Percentiles rank a stretch among this genome's conserved stretches.
Conservation (phyloP, 2,797 vertebrate genomes). For the Xiphorhynchus erythropygius region DNA sequence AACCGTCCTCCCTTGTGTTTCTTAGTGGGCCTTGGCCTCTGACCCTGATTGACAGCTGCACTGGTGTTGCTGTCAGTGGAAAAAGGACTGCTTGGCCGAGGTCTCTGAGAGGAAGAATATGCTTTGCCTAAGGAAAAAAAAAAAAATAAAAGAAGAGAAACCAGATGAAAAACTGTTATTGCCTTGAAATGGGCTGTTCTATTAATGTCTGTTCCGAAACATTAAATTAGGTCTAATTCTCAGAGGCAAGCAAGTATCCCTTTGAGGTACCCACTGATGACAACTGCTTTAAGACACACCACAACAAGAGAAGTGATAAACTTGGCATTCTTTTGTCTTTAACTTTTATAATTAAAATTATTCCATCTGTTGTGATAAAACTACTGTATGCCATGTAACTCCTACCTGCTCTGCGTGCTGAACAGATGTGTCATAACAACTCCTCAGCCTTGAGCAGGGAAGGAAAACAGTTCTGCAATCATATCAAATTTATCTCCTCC, state of each 20-base stretch:
- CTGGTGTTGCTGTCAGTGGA: constrained; percentile 93
- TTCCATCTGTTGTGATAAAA: constrained; percentile 45
- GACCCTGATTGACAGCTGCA: constrained; percentile 89
- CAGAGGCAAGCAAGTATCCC: constrained; percentile 14
- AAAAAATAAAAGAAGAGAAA: constrained; percentile 41
- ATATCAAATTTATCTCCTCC: constrained; percentile 44
- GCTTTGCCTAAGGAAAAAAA: constrained; percentile 86
- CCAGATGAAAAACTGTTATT: constrained; percentile 12
- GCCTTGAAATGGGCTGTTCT: not conserved
- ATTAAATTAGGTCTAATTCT: constrained; percentile 22
- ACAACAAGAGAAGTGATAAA: not conserved
- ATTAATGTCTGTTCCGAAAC: not conserved
- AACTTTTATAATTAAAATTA: constrained; percentile 26
- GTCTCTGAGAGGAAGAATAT: constrained; percentile 86
- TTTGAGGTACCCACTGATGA: not conserved
- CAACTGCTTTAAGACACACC: not conserved
- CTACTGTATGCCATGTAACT: constrained; percentile 10
- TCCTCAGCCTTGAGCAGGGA: constrained; percentile 2
- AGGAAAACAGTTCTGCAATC: constrained; percentile 37
- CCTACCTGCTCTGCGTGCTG: constrained; percentile 33
- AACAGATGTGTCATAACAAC: constrained; percentile 56
- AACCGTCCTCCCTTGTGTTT: constrained; percentile 89
- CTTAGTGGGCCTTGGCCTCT: constrained; percentile 89
- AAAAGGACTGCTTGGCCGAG: constrained; percentile 93
- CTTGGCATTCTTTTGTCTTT: constrained; percentile 24